Conservation (phyloP, 2,888 invertebrate species). For the Xestia sexstrigata region DNA sequence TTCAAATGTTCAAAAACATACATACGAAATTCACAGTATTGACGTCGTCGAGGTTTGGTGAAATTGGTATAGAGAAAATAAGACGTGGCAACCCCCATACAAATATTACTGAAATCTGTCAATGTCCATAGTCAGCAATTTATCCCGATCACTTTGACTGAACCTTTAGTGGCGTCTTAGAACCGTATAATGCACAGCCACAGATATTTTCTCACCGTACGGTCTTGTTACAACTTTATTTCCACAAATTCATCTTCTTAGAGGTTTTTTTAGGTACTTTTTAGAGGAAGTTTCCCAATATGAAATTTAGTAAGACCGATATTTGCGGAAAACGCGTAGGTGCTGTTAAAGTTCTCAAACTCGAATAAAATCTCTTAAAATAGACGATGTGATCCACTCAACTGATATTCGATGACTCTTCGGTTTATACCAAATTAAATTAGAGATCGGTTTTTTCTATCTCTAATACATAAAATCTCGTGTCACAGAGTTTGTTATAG, state of each 20-base stretch:
- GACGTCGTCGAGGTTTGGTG: not conserved
- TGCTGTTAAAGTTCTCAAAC: constrained; percentile 14
- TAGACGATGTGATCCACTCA: not conserved
- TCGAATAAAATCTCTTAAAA: constrained; percentile 14
- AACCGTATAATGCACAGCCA: not conserved
- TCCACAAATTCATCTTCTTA: not conserved
- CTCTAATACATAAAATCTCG: no score
- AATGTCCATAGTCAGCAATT: not conserved
- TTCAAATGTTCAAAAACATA: not conserved
- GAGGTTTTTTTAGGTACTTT: not conserved
- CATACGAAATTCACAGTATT: not conserved
- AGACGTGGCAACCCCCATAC: not conserved
- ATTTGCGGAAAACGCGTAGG: constrained; percentile 20
- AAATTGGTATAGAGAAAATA: not conserved
- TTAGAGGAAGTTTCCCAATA: constrained; percentile 22
- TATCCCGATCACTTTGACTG: not conserved
- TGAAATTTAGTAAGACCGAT: constrained; percentile 11
- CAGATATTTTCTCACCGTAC: not conserved
- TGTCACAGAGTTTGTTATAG: no score
- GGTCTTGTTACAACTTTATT: not conserved
- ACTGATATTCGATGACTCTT: not conserved
- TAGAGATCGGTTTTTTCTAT: constrained; percentile 2
- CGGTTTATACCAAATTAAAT: constrained; percentile 2
- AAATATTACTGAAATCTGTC: not conserved
- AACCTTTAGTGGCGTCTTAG: not conserved